A percentile compares a stretch with the other conserved stretches of the same genome.
phyloP scores from a whole-genome alignment of 2,113 vertebrate genomes.

The Oncorhynchus gorbuscha region DNA sequence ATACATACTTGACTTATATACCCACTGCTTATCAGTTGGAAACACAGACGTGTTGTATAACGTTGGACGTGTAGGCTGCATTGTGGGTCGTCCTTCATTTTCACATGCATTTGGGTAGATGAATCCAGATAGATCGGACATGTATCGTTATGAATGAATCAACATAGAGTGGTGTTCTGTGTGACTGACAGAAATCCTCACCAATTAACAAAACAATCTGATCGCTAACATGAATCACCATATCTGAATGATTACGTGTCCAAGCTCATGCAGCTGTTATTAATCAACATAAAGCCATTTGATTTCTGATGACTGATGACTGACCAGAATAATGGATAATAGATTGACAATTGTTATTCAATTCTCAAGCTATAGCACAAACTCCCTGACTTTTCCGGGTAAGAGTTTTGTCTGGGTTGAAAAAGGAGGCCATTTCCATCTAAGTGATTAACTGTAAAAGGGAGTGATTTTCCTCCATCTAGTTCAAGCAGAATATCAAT shows the following conservation, averaged over 20 bases:
- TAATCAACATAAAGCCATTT: neutral
- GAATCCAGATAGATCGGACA: neutral
- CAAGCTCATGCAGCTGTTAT: neutral
- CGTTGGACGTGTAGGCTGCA: no score
- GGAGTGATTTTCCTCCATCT: conserved; percentile 38
- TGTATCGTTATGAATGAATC: neutral
- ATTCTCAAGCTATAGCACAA: no score
- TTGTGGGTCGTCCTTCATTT: neutral
- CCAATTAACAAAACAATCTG: conserved; percentile 14
- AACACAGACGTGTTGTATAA: no score
- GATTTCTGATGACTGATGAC: neutral
- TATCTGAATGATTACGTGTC: conserved; percentile 2
- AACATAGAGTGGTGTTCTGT: neutral
- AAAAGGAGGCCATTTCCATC: neutral
- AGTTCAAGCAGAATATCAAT: conserved; percentile 42
- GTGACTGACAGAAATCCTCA: neutral
- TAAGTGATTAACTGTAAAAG: conserved; percentile 38
- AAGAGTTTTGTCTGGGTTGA: neutral
- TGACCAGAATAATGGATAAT: no score
- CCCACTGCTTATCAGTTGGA: no score
- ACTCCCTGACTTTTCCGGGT: neutral
- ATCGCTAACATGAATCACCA: neutral
- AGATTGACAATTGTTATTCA: no score
- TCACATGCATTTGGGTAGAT: neutral
- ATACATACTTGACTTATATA: no score